Percentiles rank a stretch among this genome's conserved stretches.
These are phyloP conservation scores for Tyrophagus putrescentiae DNA, from an alignment of 1,140 invertebrate genomes.

Conservation along the genomic window DNA sequence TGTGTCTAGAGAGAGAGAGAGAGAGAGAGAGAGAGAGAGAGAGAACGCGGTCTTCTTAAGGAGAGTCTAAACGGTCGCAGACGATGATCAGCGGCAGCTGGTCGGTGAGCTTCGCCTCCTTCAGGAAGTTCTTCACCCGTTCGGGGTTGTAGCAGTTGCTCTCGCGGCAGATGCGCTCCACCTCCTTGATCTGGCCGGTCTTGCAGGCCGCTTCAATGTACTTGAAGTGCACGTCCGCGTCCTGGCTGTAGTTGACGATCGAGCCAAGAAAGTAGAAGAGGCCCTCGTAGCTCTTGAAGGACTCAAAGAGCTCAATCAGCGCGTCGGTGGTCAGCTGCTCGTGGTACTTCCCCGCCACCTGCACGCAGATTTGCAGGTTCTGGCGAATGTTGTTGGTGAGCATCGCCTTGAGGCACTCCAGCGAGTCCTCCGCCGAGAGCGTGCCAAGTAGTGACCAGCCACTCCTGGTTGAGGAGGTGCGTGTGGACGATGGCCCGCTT, in stretches of 20 bases:
- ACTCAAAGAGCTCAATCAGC: constrained; percentile 95
- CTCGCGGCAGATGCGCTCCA: constrained; percentile 95
- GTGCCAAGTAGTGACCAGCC: constrained; percentile 98
- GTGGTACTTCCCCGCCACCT: constrained; percentile 98
- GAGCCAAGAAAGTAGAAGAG: constrained; percentile 97
- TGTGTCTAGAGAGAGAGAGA: constrained; percentile 93
- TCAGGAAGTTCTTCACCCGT: constrained; percentile 97
- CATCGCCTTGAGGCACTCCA: constrained; percentile 98
- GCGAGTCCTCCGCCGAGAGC: constrained; percentile 91
- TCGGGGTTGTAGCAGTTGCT: constrained; percentile 98
- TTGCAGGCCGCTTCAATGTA: constrained; percentile 94
- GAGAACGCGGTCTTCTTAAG: too few species aligned
- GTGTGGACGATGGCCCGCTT: constrained; percentile 89
- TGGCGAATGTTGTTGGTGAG: constrained; percentile 92
- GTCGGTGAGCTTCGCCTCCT: constrained; percentile 93
- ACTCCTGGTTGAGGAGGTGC: constrained; percentile 78
- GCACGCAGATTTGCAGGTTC: constrained; percentile 90
- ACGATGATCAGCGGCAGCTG: constrained; percentile 97
- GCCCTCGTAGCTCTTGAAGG: constrained; percentile 97
- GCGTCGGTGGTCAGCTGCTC: constrained; percentile 92
- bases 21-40: too few species aligned
- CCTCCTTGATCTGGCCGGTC: constrained; percentile 98
- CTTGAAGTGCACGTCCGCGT: constrained; percentile 98
- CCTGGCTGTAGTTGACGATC: constrained; percentile 99
- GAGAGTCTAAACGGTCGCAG: constrained; percentile 98